Evolutionary conservation across 2,888 invertebrate species (phyloP), one percentile per base, ranked within the genome.

Genomic region (Eupithecia subumbrata): DNA sequence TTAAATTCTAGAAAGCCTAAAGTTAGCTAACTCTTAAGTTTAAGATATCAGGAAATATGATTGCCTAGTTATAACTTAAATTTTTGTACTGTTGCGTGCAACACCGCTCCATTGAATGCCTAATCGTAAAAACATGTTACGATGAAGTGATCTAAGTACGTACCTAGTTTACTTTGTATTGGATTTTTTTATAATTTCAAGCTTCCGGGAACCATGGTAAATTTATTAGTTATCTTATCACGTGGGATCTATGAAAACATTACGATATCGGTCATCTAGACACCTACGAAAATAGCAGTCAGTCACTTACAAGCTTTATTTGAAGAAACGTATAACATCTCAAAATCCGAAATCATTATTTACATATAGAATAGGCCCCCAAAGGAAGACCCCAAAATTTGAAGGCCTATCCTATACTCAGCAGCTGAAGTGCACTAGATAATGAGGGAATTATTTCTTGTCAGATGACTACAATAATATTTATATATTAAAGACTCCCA

Each of bases 51-150:
- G 60, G 60, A 60, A 60, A 25, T 60, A 25, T 60, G 22, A 25
- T 60, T 25, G 60, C 22, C 52, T 22, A 52, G 12, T 12, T 60
- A 9, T 60, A 60, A 60, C 25, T 60, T 5, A 60, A 60, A 60
- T 60, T 14, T 25, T 60, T 60, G 60, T 5, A 25, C 25, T 25
- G 25, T 60, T 25, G 60, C 60, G 60, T 60, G 60, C 60, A 22
- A 60, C 60, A 60, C 60, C 60, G 60, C 60, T 60, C 60, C 25
- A 60, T 60, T 60, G 60, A 60, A 5, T 60, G 14, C 60, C n/a
- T 25, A 25, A 60, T 14, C 60, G 14, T 25, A 60, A 60, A 60
- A 60, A 60, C 60, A 25, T 25, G 60, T 60, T 25, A 60, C 22
- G 60, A 56, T 56, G 22, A 9, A 40, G 40, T 52, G n/a, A 60